Evolutionary conservation across 2,113 vertebrate species (phyloP).

Genomic region (Tautogolabrus adspersus): DNA sequence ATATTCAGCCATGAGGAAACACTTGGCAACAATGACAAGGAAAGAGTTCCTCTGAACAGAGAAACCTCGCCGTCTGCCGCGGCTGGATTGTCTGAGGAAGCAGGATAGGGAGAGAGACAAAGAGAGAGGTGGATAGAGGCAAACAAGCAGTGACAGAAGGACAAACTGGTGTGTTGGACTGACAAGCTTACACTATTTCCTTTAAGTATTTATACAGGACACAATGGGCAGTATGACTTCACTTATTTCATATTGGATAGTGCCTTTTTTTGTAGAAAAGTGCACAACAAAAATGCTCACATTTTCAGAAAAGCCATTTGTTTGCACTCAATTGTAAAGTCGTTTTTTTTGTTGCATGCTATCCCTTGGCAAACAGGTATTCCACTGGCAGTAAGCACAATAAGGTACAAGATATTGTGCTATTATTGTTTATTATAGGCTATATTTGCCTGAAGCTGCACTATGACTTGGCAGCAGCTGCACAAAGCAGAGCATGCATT

Average conservation of each 20-base stretch:
- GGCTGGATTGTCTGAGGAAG: background rate
- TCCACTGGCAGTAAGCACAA: slow-evolving; percentile 19
- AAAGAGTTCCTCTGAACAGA: background rate
- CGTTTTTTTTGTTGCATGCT: background rate
- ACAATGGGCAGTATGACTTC: slow-evolving; percentile 25
- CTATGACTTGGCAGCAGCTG: slow-evolving; percentile 49
- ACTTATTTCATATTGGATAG: slow-evolving; percentile 11
- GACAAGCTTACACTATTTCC: slow-evolving; percentile 29
- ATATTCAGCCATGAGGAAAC: background rate
- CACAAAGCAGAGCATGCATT: slow-evolving; percentile 33
- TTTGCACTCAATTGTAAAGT: background rate
- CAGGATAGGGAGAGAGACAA: background rate
- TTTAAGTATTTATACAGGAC: slow-evolving; percentile 27
- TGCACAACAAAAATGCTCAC: background rate
- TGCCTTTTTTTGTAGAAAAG: background rate
- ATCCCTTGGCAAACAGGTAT: slow-evolving; percentile 3
- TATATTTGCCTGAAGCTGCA: slow-evolving; percentile 52
- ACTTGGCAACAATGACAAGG: background rate
- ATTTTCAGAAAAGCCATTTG: background rate
- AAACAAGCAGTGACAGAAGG: background rate
- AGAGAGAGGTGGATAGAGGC: too few species aligned
- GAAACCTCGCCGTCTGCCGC: background rate
- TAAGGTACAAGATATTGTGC: slow-evolving; percentile 4
- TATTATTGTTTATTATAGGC: slow-evolving; percentile 28
- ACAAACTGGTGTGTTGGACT: slow-evolving; percentile 13